Conservation (phyloP, 1,140 invertebrate species). For the Idris sp. region DNA sequence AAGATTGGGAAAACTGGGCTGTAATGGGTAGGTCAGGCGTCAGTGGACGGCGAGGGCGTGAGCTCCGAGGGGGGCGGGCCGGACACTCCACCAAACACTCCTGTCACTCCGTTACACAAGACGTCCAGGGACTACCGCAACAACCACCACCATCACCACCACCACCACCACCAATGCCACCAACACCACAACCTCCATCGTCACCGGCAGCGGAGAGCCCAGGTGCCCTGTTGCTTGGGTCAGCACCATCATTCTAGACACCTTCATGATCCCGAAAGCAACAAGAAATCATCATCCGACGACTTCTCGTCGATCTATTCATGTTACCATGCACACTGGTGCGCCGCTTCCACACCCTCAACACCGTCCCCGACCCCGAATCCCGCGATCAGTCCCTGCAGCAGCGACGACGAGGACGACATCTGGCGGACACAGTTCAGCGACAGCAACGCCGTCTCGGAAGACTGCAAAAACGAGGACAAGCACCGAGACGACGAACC, state of each 20-base stretch:
- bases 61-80: conserved; percentile 78
- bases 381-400: conserved; percentile 69
- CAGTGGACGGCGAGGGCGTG: conserved; percentile 79
- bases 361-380: conserved; percentile 70
- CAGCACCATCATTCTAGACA: conserved; percentile 69
- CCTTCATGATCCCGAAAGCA: conserved; percentile 58
- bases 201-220: conserved; percentile 64
- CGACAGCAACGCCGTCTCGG: conserved; percentile 47
- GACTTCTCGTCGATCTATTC: conserved; percentile 72
- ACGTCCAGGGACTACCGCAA: conserved; percentile 70
- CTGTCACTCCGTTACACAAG: conserved; percentile 76
- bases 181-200: conserved; percentile 50
- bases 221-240: conserved; percentile 71
- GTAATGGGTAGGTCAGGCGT: conserved; percentile 78
- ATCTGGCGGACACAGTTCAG: conserved; percentile 57
- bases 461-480: conserved; percentile 63
- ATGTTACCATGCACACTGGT: conserved; percentile 75
- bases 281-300: conserved; percentile 65
- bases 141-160: conserved; percentile 48
- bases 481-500: conserved; percentile 71
- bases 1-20: conserved; percentile 77
- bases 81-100: conserved; percentile 80
- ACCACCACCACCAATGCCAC: conserved; percentile 43
- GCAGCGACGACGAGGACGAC: conserved; percentile 71
- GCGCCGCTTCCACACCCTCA: conserved; percentile 71